Conservation (phyloP, 1,140 invertebrate genomes). For the Amyelois transitella region DNA sequence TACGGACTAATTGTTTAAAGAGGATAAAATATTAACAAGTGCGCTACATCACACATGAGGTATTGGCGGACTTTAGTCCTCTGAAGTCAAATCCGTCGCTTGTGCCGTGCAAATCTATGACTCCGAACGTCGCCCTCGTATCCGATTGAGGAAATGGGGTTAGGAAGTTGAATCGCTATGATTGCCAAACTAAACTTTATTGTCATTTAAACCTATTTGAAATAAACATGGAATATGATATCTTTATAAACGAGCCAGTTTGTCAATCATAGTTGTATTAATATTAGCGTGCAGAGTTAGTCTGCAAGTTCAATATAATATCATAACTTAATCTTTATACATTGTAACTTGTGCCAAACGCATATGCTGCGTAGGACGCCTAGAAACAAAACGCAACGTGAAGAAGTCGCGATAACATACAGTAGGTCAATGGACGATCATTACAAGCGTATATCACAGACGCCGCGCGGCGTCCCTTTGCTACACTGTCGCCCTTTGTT, state of each 20-base stretch:
- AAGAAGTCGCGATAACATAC: slow-evolving; percentile 15
- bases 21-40: too few relatives aligned
- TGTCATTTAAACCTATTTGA: slow-evolving; percentile 4
- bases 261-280: not conserved
- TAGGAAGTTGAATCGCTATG: not conserved
- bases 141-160: not conserved
- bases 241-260: not conserved
- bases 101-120: not conserved
- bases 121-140: not conserved
- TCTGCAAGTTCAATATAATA: not conserved
- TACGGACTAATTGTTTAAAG: too few relatives aligned
- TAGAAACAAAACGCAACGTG: not conserved
- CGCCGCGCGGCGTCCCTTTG: slow-evolving; percentile 48
- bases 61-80: too few relatives aligned
- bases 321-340: not conserved
- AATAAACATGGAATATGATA: not conserved
- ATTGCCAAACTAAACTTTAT: slow-evolving; percentile 1
- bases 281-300: not conserved
- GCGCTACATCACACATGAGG: too few relatives aligned
- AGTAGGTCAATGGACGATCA: slow-evolving; percentile 64
- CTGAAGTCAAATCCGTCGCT: not conserved
- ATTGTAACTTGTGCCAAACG: not conserved
- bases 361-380: not conserved
- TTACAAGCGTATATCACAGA: slow-evolving; percentile 71
- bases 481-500: slow-evolving; percentile 21